These are phyloP conservation scores for Planococcus citri DNA, from an alignment of 1,140 invertebrate species.

Conservation along the genomic window DNA sequence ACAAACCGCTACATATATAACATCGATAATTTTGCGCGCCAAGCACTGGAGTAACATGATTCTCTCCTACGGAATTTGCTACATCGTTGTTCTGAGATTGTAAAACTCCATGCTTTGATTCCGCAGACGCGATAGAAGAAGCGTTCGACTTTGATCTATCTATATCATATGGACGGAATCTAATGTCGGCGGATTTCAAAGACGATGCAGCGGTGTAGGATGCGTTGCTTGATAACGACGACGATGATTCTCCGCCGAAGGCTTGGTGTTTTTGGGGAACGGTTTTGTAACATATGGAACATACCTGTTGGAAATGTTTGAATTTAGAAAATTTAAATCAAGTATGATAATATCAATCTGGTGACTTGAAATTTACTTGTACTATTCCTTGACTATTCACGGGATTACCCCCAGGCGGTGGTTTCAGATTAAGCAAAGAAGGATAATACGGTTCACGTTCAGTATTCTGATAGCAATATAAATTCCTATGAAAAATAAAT, in stretches of 20 bases:
- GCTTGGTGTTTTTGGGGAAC: constrained; percentile 58
- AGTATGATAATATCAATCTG: too few species aligned
- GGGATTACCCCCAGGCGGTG: constrained; percentile 66
- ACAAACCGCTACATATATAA: constrained; percentile 59
- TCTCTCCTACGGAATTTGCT: background rate
- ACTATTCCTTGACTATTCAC: constrained; percentile 59
- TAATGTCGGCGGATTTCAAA: constrained; percentile 36
- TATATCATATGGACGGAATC: constrained; percentile 61
- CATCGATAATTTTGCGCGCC: constrained; percentile 35
- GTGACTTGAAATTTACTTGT: constrained; percentile 32
- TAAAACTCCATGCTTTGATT: background rate
- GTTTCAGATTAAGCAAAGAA: constrained; percentile 63
- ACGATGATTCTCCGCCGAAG: constrained; percentile 20
- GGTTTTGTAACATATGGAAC: constrained; percentile 68
- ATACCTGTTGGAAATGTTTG: constrained; percentile 57
- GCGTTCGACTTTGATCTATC: constrained; percentile 36
- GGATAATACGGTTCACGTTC: constrained; percentile 79
- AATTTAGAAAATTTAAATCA: too few species aligned
- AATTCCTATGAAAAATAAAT: constrained; percentile 43
- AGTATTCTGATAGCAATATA: constrained; percentile 73
- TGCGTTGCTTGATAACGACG: constrained; percentile 2
- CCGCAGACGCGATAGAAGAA: constrained; percentile 6
- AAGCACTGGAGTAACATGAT: background rate
- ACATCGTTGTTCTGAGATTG: background rate
- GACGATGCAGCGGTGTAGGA: background rate